phyloP scores from a whole-genome alignment of 2,113 vertebrate genomes.

The Lepus americanus region DNA sequence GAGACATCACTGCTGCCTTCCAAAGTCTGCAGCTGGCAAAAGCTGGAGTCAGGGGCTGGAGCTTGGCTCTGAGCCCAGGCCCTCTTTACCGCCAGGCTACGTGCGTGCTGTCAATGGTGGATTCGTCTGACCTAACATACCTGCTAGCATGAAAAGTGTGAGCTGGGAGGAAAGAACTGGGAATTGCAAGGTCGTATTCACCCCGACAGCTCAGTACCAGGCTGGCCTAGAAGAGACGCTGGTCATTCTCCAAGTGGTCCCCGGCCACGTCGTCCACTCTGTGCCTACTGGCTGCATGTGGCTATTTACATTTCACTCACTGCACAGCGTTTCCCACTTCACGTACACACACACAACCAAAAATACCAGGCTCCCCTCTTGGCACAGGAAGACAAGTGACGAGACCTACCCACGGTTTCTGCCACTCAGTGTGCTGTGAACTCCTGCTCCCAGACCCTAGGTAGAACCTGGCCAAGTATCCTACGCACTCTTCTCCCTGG shows the following conservation, averaged over 20 bases:
- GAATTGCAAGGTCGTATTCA: neutral
- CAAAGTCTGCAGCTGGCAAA: too few species aligned
- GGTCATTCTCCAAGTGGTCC: too few species aligned
- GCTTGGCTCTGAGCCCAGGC: too few species aligned
- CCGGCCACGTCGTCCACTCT: neutral
- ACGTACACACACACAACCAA: neutral
- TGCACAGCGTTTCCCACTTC: neutral
- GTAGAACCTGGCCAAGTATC: neutral
- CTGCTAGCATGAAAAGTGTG: neutral
- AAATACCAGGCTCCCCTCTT: neutral
- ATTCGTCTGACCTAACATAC: neutral
- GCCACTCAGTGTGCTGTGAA: neutral
- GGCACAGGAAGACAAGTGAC: neutral
- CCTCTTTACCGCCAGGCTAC: too few species aligned
- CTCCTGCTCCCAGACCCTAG: neutral
- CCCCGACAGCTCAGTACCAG: rapidly evolving
- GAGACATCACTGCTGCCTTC: too few species aligned
- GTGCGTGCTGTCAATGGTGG: too few species aligned
- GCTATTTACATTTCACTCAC: neutral
- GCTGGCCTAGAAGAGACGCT: neutral
- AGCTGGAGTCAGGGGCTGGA: too few species aligned
- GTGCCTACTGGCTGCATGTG: neutral
- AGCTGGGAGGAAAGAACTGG: too few species aligned
- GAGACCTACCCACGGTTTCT: neutral
- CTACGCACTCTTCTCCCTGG: neutral